These are phyloP conservation scores for Glaucomys volans DNA, from an alignment of 2,113 vertebrate species.

Conservation along the genomic window DNA sequence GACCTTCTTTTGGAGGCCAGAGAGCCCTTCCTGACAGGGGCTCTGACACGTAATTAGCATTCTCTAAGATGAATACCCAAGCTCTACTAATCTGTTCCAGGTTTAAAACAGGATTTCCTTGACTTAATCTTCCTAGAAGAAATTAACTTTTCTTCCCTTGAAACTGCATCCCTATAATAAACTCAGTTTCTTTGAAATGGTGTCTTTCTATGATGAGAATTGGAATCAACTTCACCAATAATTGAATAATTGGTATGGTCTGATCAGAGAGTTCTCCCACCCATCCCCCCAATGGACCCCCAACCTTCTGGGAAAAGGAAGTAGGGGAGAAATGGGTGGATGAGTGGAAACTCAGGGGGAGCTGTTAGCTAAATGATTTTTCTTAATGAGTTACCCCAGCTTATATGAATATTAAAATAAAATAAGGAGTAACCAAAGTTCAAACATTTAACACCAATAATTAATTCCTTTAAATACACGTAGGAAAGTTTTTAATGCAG, in stretches of 20 bases:
- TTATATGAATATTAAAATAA: background rate
- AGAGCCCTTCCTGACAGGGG: slow-evolving; percentile 35
- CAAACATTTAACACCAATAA: background rate
- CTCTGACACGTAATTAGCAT: slow-evolving; percentile 26
- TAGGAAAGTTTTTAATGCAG: background rate
- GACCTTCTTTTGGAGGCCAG: slow-evolving; percentile 63
- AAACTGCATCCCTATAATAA: slow-evolving; percentile 74
- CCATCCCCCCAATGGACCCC: background rate
- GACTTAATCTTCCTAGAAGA: slow-evolving; percentile 81
- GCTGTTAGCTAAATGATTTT: slow-evolving; percentile 36
- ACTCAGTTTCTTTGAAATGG: slow-evolving; percentile 11
- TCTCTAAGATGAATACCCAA: slow-evolving; percentile 61
- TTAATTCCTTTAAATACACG: slow-evolving; percentile 14
- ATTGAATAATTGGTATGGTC: background rate
- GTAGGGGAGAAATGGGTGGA: background rate
- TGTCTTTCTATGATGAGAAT: background rate
- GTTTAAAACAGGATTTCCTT: slow-evolving; percentile 78
- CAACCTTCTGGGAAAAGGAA: slow-evolving; percentile 3
- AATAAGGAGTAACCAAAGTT: slow-evolving; percentile 20
- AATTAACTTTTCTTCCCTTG: slow-evolving; percentile 79
- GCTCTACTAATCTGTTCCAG: slow-evolving; percentile 75
- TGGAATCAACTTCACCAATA: slow-evolving; percentile 20
- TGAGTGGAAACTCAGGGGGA: too few relatives aligned
- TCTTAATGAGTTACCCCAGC: slow-evolving; percentile 50
- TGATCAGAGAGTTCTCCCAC: background rate